A percentile compares a stretch with the other conserved stretches of the same genome.
phyloP scores from a whole-genome alignment of 2,888 invertebrate genomes.

The Corythucha ciliata region DNA sequence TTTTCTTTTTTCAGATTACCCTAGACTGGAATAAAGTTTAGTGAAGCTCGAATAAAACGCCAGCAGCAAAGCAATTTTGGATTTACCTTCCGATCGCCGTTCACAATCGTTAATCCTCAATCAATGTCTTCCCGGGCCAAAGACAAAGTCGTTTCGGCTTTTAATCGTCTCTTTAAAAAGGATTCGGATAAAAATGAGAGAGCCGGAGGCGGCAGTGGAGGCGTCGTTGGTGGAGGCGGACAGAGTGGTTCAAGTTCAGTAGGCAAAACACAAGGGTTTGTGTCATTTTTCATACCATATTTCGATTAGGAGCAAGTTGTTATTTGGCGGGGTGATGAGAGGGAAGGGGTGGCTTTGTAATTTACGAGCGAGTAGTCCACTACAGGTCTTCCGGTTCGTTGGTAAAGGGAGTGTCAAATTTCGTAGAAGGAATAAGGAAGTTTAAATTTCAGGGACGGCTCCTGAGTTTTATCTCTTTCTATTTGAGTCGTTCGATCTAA shows the following conservation, averaged over 20 bases:
- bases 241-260: conserved; percentile 24
- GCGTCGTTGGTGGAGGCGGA: conserved; percentile 27
- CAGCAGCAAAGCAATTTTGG: no score
- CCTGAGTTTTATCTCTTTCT: conserved; percentile 7
- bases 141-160: conserved; percentile 71
- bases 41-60: no score
- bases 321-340: conserved; percentile 15
- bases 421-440: no score
- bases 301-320: neutral
- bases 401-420: no score
- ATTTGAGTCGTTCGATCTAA: conserved; percentile 23
- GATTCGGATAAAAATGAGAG: conserved; percentile 55
- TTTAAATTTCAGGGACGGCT: no score
- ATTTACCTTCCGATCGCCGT: no score
- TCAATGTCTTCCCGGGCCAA: conserved; percentile 66
- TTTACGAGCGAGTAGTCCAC: no score
- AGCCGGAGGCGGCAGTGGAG: conserved; percentile 47
- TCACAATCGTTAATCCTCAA: no score
- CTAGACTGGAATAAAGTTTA: conserved; percentile 17
- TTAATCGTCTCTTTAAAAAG: conserved; percentile 52
- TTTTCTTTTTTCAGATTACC: conserved; percentile 17
- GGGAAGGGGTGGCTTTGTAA: no score
- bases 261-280: conserved; percentile 18
- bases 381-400: no score
- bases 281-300: neutral